Base-by-base conservation (phyloP, 2,888 invertebrate species). In the Psylliodes chrysocephalus region DNA sequence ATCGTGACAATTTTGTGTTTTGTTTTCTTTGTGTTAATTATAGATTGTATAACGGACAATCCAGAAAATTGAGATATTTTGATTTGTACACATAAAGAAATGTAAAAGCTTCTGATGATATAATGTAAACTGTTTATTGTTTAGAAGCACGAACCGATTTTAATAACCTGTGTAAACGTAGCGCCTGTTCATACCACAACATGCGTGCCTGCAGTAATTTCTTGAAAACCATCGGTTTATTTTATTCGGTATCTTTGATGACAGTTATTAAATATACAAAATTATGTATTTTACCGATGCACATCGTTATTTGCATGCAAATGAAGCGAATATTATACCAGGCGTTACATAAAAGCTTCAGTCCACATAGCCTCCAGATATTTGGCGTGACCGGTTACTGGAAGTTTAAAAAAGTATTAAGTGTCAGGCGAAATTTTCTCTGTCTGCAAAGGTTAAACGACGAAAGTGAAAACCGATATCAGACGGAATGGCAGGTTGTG, bases 261-360 rank as follows among this genome's bases (percentile, higher is more conserved):
- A 30, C 30, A 30, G 30, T 30, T 30, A 30, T 30, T 30, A 30
- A 30, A 30, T 30, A 30, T 30, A 30, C 30, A 30, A 30, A 30
- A 30, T 30, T 30, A 30, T 30, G 30, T 8, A 30, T 10, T 30
- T 30, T 8, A 30, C 10, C 10, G 30, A 30, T 30, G 10, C 30
- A 8, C 30, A 3, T 10, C 8, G 10, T 30, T 30, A 42, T 42
- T 42, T 42, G 12, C 40, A 42, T 42, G 15, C 15, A 15, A 42
- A 42, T 15, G 7, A 42, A 38, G 38, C 12, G 38, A 38, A 38
- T 38, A n/a, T n/a, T n/a, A 38, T 38, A 42, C 40, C 40, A 42
- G 40, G 15, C 15, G 40, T 42, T 42, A 42, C 40, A 42, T 42
- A 42, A 42, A 42, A 7, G 18, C 5, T 1, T 15, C 15, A 42